Percentiles rank a stretch among this genome's conserved stretches.
Conservation (phyloP, 2,113 vertebrate genomes). For the Dipodomys merriami region DNA sequence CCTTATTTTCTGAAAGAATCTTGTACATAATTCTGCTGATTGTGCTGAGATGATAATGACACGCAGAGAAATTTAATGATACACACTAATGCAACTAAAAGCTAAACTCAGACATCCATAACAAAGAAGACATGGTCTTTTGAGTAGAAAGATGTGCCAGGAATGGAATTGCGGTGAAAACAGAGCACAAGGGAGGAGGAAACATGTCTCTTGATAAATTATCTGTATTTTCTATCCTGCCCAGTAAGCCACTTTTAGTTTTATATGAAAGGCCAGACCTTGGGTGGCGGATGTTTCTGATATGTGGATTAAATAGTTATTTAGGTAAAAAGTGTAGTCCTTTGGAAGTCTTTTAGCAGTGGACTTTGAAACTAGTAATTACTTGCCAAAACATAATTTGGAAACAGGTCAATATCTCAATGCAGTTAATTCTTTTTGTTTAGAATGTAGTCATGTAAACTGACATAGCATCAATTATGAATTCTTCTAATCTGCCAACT, state of each 20-base stretch:
- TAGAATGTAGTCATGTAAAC: neutral
- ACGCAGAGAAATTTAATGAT: neutral
- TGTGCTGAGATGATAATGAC: neutral
- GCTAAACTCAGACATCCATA: neutral
- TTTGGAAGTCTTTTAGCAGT: neutral
- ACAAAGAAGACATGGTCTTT: neutral
- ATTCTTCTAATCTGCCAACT: neutral
- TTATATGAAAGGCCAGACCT: neutral
- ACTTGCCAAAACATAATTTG: neutral
- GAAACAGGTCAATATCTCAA: neutral
- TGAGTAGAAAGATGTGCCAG: neutral
- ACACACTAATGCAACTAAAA: neutral
- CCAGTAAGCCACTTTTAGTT: neutral
- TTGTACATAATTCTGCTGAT: neutral
- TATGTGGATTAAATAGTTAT: neutral
- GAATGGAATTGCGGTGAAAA: neutral
- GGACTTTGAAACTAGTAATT: neutral
- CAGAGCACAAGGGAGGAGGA: neutral
- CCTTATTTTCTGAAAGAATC: neutral
- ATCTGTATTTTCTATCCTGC: neutral
- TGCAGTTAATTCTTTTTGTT: neutral
- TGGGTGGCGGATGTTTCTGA: neutral
- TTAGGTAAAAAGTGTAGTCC: neutral
- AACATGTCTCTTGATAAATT: neutral
- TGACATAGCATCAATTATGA: neutral